Conservation (phyloP, 1,140 invertebrate genomes). For the Forficula auricularia region DNA sequence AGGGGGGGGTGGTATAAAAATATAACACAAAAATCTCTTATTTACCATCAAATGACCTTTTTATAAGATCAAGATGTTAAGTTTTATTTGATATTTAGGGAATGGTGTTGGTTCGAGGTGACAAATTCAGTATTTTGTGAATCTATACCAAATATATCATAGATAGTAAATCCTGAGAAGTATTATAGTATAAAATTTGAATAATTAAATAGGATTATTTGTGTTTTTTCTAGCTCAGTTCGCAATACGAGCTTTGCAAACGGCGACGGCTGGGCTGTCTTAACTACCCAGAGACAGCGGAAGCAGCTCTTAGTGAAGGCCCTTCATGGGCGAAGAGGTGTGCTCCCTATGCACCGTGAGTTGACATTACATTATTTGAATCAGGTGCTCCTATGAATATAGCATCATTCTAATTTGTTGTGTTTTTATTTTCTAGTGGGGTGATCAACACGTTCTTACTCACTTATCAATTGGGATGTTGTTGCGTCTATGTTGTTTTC, state of each 20-base stretch:
- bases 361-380: conserved; percentile 12
- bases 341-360: conserved; percentile 39
- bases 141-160: too few species aligned
- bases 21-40: too few species aligned
- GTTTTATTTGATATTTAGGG: too few species aligned
- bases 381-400: neutral
- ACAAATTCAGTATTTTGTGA: too few species aligned
- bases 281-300: conserved; percentile 49
- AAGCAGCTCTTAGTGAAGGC: conserved; percentile 48
- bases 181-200: too few species aligned
- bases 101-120: too few species aligned
- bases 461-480: conserved; percentile 71
- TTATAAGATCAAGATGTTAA: too few species aligned
- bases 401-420: neutral
- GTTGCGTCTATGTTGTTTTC: conserved; percentile 77
- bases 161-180: too few species aligned
- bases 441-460: conserved; percentile 50
- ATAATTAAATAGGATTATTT: too few species aligned
- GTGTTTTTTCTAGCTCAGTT: conserved; percentile 27
- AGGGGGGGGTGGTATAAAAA: too few species aligned
- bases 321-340: conserved; percentile 11
- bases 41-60: too few species aligned
- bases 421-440: conserved; percentile 25
- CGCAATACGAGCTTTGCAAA: conserved; percentile 50
- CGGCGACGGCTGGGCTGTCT: conserved; percentile 44